Evolutionary conservation across 1,140 invertebrate species (phyloP).

Genomic region (Atta cephalotes): DNA sequence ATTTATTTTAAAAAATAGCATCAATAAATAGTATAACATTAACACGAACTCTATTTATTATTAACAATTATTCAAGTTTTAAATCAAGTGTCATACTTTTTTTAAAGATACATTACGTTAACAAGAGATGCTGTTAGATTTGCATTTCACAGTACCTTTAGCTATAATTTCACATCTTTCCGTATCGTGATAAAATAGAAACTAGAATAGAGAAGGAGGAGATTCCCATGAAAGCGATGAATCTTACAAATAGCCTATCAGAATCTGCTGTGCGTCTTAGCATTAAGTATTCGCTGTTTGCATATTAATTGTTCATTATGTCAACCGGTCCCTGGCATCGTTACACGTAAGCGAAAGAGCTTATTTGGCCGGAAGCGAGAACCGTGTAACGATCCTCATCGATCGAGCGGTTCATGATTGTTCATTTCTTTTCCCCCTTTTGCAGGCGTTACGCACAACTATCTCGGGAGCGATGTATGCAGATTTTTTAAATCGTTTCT

Average conservation of each 20-base stretch:
- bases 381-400: slow-evolving; percentile 53
- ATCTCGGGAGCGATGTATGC: slow-evolving; percentile 72
- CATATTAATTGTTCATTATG: slow-evolving; percentile 86
- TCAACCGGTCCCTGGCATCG: slow-evolving; percentile 66
- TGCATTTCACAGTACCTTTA: background rate
- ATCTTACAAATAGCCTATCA: slow-evolving; percentile 77
- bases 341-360: slow-evolving; percentile 37
- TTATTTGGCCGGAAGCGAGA: slow-evolving; percentile 55
- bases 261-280: slow-evolving; percentile 79
- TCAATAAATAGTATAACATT: background rate
- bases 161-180: background rate
- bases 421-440: slow-evolving; percentile 42
- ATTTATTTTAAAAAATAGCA: slow-evolving; percentile 9
- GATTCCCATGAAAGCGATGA: slow-evolving; percentile 14
- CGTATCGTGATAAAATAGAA: background rate
- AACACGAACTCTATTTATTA: background rate
- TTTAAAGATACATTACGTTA: background rate
- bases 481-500: slow-evolving; percentile 70
- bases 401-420: slow-evolving; percentile 50
- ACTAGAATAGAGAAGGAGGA: background rate
- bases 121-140: background rate
- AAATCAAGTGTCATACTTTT: background rate
- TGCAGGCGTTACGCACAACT: slow-evolving; percentile 42
- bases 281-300: slow-evolving; percentile 85
- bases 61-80: background rate